Base-by-base conservation (phyloP, 2,113 vertebrate genomes). In the Xiphophorus maculatus region DNA sequence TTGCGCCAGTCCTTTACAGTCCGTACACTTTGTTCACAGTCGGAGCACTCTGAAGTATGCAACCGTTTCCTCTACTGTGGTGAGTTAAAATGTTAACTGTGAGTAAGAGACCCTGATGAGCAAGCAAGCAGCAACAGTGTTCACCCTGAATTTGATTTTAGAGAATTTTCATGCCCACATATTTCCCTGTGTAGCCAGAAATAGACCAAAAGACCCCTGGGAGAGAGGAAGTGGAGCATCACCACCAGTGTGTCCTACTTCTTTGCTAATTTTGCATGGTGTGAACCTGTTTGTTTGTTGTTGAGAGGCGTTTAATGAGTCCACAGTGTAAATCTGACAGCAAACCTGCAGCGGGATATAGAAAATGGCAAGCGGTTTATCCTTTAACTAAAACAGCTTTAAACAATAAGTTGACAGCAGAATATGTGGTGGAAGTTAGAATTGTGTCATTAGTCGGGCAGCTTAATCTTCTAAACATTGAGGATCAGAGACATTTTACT, bases 1-100 rank as follows among this genome's bases (percentile, higher is more conserved):
- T 82, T 79, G 84, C 82, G 84, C 81, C 80, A 89, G 92, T 92
- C 93, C 87, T 92, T 90, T 69, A 83, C 84, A 83, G 68, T 89
- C 72, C 74, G 71, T 74, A 68, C 28, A 77, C 71, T 82, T 88
- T 80, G 73, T 84, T 71, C 77, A 75, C 74, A 84, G 87, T 84
- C 84, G 61, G 42, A 73, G 28, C 62, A 44, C 35, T 1, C 27
- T 73, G 73, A 22, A 83, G 73, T 77, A 66, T 70, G 28, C 69
- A 35, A 37, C 27, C 69, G 1, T 60, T 73, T 74, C 42, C 33
- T 72, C 61, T 66, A 28, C 32, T 32, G 35, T 40, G 22, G 14
- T 27, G 37, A 37, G 22, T 33, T 62, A 7, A 5, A 37, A 61
- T 29, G 17, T 62, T 79, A 19, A 42, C 66, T 8, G 19, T n/a